A percentile compares a stretch with the other conserved stretches of the same genome.
phyloP scores from a whole-genome alignment of 2,113 vertebrate genomes.

The Haplotaxodon microlepis region DNA sequence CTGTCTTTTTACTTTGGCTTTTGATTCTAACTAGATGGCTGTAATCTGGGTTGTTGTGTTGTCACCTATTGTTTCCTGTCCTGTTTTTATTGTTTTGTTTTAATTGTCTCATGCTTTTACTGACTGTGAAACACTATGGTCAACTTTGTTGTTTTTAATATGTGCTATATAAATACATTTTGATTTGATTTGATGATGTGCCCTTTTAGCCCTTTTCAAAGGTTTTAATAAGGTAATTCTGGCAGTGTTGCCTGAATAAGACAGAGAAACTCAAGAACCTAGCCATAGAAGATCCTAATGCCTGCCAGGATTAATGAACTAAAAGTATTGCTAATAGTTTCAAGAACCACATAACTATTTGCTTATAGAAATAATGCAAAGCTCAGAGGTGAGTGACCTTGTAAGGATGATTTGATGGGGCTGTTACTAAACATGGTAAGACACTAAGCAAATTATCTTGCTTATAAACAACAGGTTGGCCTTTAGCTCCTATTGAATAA shows the following conservation, averaged over 20 bases:
- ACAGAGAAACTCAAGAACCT: not conserved
- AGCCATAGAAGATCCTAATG: not conserved
- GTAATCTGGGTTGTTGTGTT: not conserved
- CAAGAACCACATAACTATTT: not conserved
- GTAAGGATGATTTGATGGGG: conserved; percentile 27
- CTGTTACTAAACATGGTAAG: conserved; percentile 24
- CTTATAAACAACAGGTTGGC: conserved; percentile 39
- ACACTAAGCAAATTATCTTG: conserved; percentile 57
- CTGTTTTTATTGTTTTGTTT: not conserved
- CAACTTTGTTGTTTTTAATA: not conserved
- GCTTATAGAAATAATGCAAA: not conserved
- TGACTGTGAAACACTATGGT: not conserved
- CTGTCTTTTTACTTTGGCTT: not conserved
- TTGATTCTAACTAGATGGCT: not conserved
- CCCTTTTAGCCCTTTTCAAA: not conserved
- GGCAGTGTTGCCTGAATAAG: not conserved
- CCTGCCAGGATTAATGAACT: not conserved
- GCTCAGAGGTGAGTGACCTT: not conserved
- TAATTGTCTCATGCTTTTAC: not conserved
- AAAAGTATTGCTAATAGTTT: not conserved
- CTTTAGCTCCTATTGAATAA: conserved; percentile 53
- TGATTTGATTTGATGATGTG: fast-evolving
- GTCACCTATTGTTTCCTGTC: not conserved
- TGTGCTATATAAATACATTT: not conserved
- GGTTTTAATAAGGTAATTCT: not conserved